These are phyloP conservation scores for Pilophorus perplexus DNA, from an alignment of 2,888 invertebrate genomes.

Conservation along the genomic window DNA sequence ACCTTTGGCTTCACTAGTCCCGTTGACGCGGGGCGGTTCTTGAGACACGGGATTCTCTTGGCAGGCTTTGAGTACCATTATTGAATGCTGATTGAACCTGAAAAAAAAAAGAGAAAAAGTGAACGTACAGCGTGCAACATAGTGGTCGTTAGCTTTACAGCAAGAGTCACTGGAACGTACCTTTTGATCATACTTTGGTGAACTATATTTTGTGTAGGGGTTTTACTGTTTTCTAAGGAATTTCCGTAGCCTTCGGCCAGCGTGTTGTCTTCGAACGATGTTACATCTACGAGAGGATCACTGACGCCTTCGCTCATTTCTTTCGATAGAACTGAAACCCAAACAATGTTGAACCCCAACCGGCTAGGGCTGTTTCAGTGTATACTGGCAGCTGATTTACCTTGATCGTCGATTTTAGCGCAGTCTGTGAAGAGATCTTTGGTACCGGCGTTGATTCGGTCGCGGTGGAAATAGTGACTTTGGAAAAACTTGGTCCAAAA, in stretches of 20 bases:
- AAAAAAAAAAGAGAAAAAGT: slow-evolving; percentile 23
- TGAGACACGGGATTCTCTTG: slow-evolving; percentile 43
- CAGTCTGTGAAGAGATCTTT: slow-evolving; percentile 98
- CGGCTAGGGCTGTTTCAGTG: no score
- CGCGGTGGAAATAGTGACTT: slow-evolving; percentile 97
- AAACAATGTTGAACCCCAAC: neutral
- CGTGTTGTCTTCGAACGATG: slow-evolving; percentile 71
- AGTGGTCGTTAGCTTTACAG: no score
- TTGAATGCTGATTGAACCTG: slow-evolving; percentile 94
- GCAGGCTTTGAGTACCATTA: slow-evolving; percentile 72
- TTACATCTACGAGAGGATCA: slow-evolving; percentile 80
- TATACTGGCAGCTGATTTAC: no score
- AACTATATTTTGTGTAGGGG: slow-evolving; percentile 60
- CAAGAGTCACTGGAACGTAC: slow-evolving; percentile 44
- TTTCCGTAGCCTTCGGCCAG: slow-evolving; percentile 66
- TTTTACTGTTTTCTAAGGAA: slow-evolving; percentile 60
- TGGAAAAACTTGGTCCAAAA: slow-evolving; percentile 99
- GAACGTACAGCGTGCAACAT: no score
- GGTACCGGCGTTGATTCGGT: slow-evolving; percentile 81
- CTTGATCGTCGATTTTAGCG: slow-evolving; percentile 90
- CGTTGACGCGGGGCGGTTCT: slow-evolving; percentile 24
- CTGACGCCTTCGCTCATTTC: slow-evolving; percentile 74
- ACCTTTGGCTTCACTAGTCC: slow-evolving; percentile 21
- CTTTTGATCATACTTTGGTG: slow-evolving; percentile 89
- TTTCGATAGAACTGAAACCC: slow-evolving; percentile 60